Evolutionary conservation across 2,113 vertebrate genomes (phyloP).

Genomic region (Macroglossus sobrinus): DNA sequence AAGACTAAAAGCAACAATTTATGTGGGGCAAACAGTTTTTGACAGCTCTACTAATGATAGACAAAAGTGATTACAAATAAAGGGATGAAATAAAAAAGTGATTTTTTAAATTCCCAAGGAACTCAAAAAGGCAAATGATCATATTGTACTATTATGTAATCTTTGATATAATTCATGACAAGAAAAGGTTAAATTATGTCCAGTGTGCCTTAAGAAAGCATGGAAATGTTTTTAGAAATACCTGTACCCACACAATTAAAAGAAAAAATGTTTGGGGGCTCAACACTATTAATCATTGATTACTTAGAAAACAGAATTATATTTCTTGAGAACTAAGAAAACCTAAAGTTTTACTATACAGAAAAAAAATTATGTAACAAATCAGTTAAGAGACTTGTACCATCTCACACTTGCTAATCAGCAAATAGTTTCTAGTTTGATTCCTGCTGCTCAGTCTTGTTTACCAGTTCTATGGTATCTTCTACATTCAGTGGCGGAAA

Average conservation of each 20-base stretch:
- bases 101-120: not conserved
- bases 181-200: not conserved
- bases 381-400: not conserved
- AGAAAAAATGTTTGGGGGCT: not conserved
- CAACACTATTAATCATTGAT: not conserved
- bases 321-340: slow-evolving; percentile 36
- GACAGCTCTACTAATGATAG: not conserved
- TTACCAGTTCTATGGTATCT: not conserved
- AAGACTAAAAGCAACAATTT: not conserved
- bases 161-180: not conserved
- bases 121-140: not conserved
- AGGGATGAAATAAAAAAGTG: not conserved
- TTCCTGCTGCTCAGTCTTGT: not conserved
- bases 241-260: not conserved
- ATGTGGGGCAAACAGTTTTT: not conserved
- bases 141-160: not conserved
- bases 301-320: not conserved
- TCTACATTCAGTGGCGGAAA: not conserved
- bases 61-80: not conserved
- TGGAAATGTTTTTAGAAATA: not conserved
- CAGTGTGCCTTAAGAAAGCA: not conserved
- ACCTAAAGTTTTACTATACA: not conserved
- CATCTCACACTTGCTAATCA: not conserved
- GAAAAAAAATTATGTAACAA: not conserved
- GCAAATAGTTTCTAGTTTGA: not conserved